Conservation (phyloP, 2,113 vertebrate genomes). For the Protomyctophum bolini region DNA sequence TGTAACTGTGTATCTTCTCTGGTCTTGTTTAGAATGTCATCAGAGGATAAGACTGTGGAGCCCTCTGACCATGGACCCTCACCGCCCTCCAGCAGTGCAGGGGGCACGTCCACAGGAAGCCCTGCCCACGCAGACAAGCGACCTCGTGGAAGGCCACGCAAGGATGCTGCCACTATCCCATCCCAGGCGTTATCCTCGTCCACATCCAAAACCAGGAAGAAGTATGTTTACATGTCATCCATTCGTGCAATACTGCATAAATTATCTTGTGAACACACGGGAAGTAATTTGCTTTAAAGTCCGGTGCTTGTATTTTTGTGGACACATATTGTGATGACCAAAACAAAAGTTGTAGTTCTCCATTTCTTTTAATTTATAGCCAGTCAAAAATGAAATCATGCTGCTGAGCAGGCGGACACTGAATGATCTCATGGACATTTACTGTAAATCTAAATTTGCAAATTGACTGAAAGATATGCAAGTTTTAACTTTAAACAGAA, state of each 20-base stretch:
- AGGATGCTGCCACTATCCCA: constrained; percentile 86
- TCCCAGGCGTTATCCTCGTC: constrained; percentile 69
- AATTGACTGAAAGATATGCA: too few species aligned
- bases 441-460: too few species aligned
- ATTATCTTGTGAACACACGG: not conserved
- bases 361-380: too few species aligned
- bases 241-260: not conserved
- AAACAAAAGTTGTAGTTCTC: too few species aligned
- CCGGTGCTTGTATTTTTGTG: too few species aligned
- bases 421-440: too few species aligned
- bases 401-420: too few species aligned
- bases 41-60: constrained; percentile 94
- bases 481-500: too few species aligned
- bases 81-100: constrained; percentile 84
- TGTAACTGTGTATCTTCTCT: not conserved
- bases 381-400: too few species aligned
- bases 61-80: constrained; percentile 87
- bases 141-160: constrained; percentile 95
- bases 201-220: constrained; percentile 91
- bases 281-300: too few species aligned
- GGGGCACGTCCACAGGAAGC: constrained; percentile 88
- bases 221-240: constrained; percentile 81
- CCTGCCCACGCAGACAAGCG: constrained; percentile 93
- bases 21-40: constrained; percentile 87
- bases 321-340: too few species aligned